These are phyloP conservation scores for Intellagama lesueurii DNA, from an alignment of 2,797 vertebrate genomes.

Conservation along the genomic window DNA sequence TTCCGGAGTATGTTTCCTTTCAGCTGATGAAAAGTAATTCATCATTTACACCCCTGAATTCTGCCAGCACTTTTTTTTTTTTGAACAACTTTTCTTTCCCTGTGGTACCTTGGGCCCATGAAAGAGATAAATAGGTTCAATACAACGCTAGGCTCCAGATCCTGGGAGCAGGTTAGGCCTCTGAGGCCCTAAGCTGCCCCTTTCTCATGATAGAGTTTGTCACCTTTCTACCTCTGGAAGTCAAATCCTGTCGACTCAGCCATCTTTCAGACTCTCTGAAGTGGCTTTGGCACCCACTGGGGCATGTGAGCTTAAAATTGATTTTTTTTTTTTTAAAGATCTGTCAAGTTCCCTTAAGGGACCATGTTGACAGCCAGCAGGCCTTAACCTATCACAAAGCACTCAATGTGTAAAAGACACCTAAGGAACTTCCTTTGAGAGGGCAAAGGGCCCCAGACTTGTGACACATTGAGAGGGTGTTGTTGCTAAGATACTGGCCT, in stretches of 20 bases:
- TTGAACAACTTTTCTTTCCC: slow-evolving; percentile 86
- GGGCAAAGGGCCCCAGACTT: slow-evolving; percentile 81
- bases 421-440: slow-evolving; percentile 83
- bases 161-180: slow-evolving; percentile 91
- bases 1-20: slow-evolving; percentile 99
- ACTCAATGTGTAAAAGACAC: slow-evolving; percentile 86
- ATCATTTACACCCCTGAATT: slow-evolving; percentile 99
- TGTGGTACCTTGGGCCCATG: slow-evolving; percentile 87
- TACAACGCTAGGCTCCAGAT: slow-evolving; percentile 84
- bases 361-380: slow-evolving; percentile 88
- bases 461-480: slow-evolving; percentile 77
- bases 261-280: slow-evolving; percentile 93
- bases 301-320: slow-evolving; percentile 97
- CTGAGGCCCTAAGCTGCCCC: slow-evolving; percentile 84
- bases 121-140: slow-evolving; percentile 97
- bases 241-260: slow-evolving; percentile 95
- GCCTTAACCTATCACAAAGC: slow-evolving; percentile 85
- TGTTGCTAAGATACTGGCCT: slow-evolving; percentile 85
- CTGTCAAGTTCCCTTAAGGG: slow-evolving; percentile 94
- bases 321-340: slow-evolving; percentile 85
- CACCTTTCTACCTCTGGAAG: slow-evolving; percentile 98
- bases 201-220: slow-evolving; percentile 97
- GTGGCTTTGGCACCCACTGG: slow-evolving; percentile 95
- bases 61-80: slow-evolving; percentile 87
- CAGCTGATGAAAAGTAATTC: slow-evolving; percentile 97